Conservation (phyloP, 1,140 invertebrate genomes). For the Penaeus japonicus region DNA sequence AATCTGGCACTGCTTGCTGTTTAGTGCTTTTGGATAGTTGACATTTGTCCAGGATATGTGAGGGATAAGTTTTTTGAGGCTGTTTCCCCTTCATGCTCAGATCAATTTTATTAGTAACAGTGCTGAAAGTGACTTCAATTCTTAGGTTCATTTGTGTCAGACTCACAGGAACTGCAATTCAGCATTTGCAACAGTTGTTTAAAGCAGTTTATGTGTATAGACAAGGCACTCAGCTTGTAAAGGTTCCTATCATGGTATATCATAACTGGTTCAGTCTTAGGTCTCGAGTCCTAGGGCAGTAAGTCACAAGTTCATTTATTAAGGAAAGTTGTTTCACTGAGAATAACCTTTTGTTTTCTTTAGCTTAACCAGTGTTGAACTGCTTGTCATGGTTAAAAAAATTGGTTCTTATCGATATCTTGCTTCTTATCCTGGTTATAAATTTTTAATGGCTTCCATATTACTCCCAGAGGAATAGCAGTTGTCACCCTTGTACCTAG, state of each 20-base stretch:
- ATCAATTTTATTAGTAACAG: conserved; percentile 44
- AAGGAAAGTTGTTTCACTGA: conserved; percentile 17
- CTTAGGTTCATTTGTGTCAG: conserved; percentile 28
- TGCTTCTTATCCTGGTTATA: conserved; percentile 24
- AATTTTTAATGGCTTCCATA: conserved; percentile 38
- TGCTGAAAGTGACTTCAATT: conserved; percentile 36
- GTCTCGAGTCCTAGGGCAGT: conserved; percentile 21
- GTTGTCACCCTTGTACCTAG: conserved; percentile 19
- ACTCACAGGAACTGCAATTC: conserved; percentile 36
- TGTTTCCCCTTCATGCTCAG: conserved; percentile 36
- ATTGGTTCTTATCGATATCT: background rate
- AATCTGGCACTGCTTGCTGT: conserved; percentile 15
- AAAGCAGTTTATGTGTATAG: conserved; percentile 17
- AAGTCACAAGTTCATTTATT: conserved; percentile 40
- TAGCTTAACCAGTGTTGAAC: conserved; percentile 7
- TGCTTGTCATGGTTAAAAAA: conserved; percentile 34
- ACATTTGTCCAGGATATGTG: background rate
- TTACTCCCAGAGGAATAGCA: conserved; percentile 26
- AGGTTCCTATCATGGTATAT: conserved; percentile 46
- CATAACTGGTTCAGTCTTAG: conserved; percentile 8
- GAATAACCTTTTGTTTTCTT: conserved; percentile 13
- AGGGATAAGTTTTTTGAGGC: conserved; percentile 30
- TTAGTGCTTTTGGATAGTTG: conserved; percentile 2
- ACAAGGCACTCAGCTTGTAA: conserved; percentile 37
- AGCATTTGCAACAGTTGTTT: conserved; percentile 29